Base-by-base conservation (phyloP, 2,888 invertebrate genomes). In the Automeris io region DNA sequence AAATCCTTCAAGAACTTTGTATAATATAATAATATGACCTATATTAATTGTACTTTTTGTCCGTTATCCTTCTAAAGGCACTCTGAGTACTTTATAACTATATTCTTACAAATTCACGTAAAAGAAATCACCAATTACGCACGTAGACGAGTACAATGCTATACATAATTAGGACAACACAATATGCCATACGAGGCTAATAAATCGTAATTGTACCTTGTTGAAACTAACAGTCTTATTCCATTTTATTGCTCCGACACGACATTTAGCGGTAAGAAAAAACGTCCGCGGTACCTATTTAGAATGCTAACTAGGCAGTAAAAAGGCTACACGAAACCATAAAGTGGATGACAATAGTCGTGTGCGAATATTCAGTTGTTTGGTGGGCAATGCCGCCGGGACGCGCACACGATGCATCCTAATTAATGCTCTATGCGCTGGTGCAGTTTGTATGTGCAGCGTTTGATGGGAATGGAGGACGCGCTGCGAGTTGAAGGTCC, bases 351-450 rank as follows among this genome's bases (percentile, higher is more conserved):
- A 86, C 85, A 85, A 85, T 85, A 79, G 81, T 70, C 53, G 66
- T 79, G 73, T 74, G 86, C 85, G 81, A 85, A 83, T 82, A 80
- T 85, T 73, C 66, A 67, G 73, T 66, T 71, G 81, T 79, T 76
- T 72, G 70, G 73, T 71, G 67, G 52, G 61, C 64, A 65, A 61
- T 61, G 77, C 78, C 81, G 80, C 72, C 79, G 62, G 68, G 62
- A 57, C 54, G 57, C 58, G 49, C 79, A 54, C 61, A 45, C 56
- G 42, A 48, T 60, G 86, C 81, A 86, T 86, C 66, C 67, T 81
- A 83, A 86, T 83, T 69, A 75, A 47, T 73, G 74, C 77, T 71
- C 39, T 63, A 68, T 82, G 83, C 81, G 79, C 57, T 68, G 49
- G 42, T 54, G 41, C 52, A 26, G 19, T 46, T 49, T 46, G 54